Evolutionary conservation across 2,888 invertebrate genomes (phyloP), one percentile per base, ranked within the genome.

Genomic region (Branchellion lobata): DNA sequence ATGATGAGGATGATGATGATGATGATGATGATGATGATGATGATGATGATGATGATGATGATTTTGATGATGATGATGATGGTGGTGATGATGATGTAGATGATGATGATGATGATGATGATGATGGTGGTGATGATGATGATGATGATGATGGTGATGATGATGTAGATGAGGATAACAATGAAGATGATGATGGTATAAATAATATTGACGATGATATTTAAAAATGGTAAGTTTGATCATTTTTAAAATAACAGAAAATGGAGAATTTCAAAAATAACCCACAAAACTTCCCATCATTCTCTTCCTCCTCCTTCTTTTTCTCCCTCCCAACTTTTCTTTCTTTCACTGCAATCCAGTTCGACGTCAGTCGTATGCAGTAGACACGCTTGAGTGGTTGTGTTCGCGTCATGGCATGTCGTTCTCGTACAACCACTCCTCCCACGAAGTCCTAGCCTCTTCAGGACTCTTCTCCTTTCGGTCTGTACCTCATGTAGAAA

Each of bases 51-150:
- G 72, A 14, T 72, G 34, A 34, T 72, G 72, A 14, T 72, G 72
- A 8, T 72, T 31, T 2, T 72, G 72, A 72, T 72, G 72, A 33
- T 72, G 72, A 34, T 72, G 72, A 33, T 72, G 72, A 34, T 72
- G 72, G 27, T 72, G 72, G 24, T 33, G 72, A n/a, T 40, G 14
- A 65, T 27, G 24, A 27, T n/a, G 65, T 11, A 11, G 65, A 18
- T 34, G 36, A 24, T 36, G 40, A 40, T 72, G 40, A 72, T 72
- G 36, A 29, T 72, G 36, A 40, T 40, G 72, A 36, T 72, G 72
- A 34, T 72, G 72, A 89, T 89, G 82, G 85, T 85, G 29, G 86
- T 89, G 81, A 89, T 89, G 80, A 27, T n/a, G 65, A 65, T 65
- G 65, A 18, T 34, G 36, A 24, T 36, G 40, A 40, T 72, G 40